phyloP scores from a whole-genome alignment of 1,140 invertebrate genomes.

The Eriocheir sinensis region DNA sequence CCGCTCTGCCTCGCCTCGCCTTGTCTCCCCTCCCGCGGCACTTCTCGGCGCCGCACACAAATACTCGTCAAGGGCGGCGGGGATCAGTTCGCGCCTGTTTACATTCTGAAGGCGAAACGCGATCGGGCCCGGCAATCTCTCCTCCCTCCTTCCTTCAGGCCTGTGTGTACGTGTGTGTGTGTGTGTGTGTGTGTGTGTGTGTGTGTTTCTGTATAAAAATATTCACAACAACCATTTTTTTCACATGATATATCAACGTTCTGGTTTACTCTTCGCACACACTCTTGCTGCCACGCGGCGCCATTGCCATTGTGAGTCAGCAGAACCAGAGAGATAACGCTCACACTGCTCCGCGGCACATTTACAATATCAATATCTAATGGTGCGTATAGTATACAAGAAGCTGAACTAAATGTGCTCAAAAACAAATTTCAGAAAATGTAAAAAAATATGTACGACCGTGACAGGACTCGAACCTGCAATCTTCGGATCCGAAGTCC shows the following conservation, averaged over 20 bases:
- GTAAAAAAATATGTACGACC: neutral
- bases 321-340: too few species aligned
- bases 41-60: slow-evolving; percentile 6
- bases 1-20: too few species aligned
- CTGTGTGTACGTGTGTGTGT: slow-evolving; percentile 22
- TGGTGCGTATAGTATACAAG: too few species aligned
- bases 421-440: neutral
- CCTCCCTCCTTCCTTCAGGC: too few species aligned
- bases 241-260: too few species aligned
- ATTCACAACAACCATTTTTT: neutral
- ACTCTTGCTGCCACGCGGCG: too few species aligned
- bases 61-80: neutral
- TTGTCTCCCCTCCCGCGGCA: neutral
- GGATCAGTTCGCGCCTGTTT: neutral
- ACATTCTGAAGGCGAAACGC: neutral
- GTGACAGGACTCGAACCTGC: neutral
- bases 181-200: slow-evolving; percentile 19
- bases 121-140: neutral
- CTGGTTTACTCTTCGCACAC: too few species aligned
- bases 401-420: neutral
- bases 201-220: neutral
- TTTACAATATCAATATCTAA: too few species aligned
- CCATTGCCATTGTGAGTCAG: too few species aligned
- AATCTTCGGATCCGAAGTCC: neutral
- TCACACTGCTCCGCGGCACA: too few species aligned